A percentile compares a stretch with the other conserved stretches of the same genome.
phyloP scores from a whole-genome alignment of 2,888 invertebrate species.

The Epirrita christyi region DNA sequence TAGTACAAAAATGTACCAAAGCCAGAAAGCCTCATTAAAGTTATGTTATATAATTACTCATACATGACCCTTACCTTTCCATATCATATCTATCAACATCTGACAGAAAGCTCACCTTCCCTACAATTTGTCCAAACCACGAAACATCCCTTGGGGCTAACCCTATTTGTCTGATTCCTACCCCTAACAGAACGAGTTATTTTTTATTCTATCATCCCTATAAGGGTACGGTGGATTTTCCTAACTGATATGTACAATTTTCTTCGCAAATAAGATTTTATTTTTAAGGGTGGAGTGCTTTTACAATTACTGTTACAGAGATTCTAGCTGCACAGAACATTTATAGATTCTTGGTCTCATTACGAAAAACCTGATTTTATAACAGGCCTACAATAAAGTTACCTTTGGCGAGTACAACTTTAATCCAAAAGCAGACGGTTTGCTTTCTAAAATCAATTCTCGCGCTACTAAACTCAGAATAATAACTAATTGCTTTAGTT shows the following conservation, averaged over 20 bases:
- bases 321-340: too few relatives aligned
- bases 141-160: constrained; percentile 1
- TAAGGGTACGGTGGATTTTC: not conserved
- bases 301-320: too few relatives aligned
- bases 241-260: not conserved
- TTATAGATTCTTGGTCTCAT: too few relatives aligned
- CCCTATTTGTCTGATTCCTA: constrained; percentile 5
- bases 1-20: too few relatives aligned
- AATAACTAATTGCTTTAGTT: too few relatives aligned
- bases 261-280: not conserved
- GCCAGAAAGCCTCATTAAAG: not conserved
- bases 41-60: not conserved
- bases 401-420: too few relatives aligned
- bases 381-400: too few relatives aligned
- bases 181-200: constrained; percentile 2
- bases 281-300: not conserved
- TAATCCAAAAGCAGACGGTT: too few relatives aligned
- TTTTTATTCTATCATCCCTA: constrained; percentile 4
- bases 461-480: too few relatives aligned
- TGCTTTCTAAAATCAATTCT: too few relatives aligned
- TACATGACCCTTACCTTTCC: constrained; percentile 4
- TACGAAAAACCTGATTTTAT: too few relatives aligned
- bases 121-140: constrained; percentile 4
- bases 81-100: constrained; percentile 10
- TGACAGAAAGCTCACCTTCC: not conserved